Base-by-base conservation (phyloP, 2,888 invertebrate genomes). In the Mechanitis mazaeus region DNA sequence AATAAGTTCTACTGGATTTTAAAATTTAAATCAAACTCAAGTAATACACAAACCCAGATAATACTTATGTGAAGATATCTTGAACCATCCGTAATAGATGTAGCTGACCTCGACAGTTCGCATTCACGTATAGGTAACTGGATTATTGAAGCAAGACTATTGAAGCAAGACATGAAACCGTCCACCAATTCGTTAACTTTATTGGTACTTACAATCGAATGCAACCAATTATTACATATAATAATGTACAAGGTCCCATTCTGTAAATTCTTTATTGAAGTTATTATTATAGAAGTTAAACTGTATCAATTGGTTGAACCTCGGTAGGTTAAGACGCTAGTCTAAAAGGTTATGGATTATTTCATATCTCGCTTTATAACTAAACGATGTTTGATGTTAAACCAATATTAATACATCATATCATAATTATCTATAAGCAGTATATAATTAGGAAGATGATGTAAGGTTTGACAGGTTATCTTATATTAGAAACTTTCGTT, bases 171-270 rank as follows among this genome's bases (percentile, higher is more conserved):
- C 31, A 7, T 54, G 53, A 50, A 55, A 46, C 31, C 45, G 31
- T 56, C 28, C 53, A 54, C 53, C 46, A 61, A 59, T 60, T 58
- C 47, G 55, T n/a, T 60, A 47, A 55, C 60, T 62, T 63, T 65
- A 65, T 58, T 61, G 50, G 46, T 59, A 57, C 60, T 64, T 59
- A 60, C 62, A 63, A 65, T 68, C 64, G 55, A 65, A 65, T 53
- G 50, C 66, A 64, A 64, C 62, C 3, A 68, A 66, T 71, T 65
- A 68, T 64, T 66, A 58, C 55, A 61, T 64, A 64, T 68, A 67
- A 67, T 67, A 67, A 67, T 59, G 66, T 66, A 64, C 69, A 71
- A 71, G 69, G 71, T 66, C 61, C 60, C 68, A 61, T 68, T 70
- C 68, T 65, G 59, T 59, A 62, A 63, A 69, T 68, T 68, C 68